Conservation (phyloP, 2,888 invertebrate species). For the Ephialtes manifestator region DNA sequence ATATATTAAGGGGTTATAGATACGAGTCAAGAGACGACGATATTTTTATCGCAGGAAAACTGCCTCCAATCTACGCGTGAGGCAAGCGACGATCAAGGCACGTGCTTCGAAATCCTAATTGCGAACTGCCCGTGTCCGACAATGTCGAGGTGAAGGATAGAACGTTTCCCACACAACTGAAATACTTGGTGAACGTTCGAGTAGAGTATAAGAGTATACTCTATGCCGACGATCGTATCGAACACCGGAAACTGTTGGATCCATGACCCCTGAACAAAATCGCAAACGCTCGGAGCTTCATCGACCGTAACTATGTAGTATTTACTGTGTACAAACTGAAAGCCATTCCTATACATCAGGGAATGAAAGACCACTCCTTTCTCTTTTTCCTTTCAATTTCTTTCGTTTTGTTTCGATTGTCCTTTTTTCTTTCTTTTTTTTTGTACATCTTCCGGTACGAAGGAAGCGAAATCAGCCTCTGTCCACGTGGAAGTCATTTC, state of each 20-base stretch:
- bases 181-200: conserved; percentile 25
- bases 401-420: not conserved
- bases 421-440: conserved; percentile 15
- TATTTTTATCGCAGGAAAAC: conserved; percentile 62
- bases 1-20: conserved; percentile 27
- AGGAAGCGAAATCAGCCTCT: conserved; percentile 2
- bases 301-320: not conserved
- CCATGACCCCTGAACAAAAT: conserved; percentile 14
- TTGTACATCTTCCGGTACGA: conserved; percentile 8
- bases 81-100: conserved; percentile 17
- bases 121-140: conserved; percentile 11
- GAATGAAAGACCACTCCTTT: not conserved
- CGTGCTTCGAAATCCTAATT: conserved; percentile 55
- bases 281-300: not conserved
- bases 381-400: not conserved
- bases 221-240: not conserved
- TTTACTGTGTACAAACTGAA: not conserved
- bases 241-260: conserved; percentile 11
- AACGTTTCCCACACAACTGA: conserved; percentile 13
- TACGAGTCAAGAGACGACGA: conserved; percentile 36
- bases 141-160: conserved; percentile 10
- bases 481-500: conserved; percentile 10
- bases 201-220: not conserved
- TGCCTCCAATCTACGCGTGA: conserved; percentile 33
- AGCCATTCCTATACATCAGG: not conserved